Conservation (phyloP, 1,140 invertebrate species). For the Brachionus koreanus region DNA sequence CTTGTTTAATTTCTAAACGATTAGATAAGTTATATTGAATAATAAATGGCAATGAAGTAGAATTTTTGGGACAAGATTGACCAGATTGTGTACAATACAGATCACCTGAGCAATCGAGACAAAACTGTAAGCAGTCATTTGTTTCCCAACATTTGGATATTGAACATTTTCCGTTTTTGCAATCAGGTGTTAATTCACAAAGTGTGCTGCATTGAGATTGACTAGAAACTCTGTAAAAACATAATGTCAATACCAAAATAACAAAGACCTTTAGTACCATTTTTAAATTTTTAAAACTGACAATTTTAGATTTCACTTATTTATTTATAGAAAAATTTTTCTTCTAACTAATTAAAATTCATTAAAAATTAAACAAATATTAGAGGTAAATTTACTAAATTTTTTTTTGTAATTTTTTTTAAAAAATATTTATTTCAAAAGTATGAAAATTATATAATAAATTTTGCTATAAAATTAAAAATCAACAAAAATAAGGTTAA, state of each 20-base stretch:
- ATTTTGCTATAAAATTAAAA: background rate
- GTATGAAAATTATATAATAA: background rate
- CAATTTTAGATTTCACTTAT: background rate
- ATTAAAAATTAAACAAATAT: background rate
- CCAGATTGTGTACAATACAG: background rate
- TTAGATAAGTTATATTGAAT: background rate
- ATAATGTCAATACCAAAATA: background rate
- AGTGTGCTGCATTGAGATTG: background rate
- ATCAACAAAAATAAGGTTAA: background rate
- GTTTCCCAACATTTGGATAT: background rate
- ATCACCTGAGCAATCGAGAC: background rate
- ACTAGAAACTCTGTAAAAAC: background rate
- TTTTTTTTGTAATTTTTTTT: background rate
- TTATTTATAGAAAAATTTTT: background rate
- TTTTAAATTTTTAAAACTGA: background rate
- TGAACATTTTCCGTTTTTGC: slow-evolving; percentile 8
- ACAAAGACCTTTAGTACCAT: background rate
- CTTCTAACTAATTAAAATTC: background rate
- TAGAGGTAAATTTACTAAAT: background rate
- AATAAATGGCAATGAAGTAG: background rate
- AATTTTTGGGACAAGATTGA: background rate
- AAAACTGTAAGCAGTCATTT: slow-evolving; percentile 3
- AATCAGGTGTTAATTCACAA: slow-evolving; percentile 1
- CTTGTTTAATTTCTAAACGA: background rate
- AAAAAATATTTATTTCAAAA: background rate